These are phyloP conservation scores for Lepidurus packardi DNA, from an alignment of 1,140 invertebrate genomes.

Conservation along the genomic window DNA sequence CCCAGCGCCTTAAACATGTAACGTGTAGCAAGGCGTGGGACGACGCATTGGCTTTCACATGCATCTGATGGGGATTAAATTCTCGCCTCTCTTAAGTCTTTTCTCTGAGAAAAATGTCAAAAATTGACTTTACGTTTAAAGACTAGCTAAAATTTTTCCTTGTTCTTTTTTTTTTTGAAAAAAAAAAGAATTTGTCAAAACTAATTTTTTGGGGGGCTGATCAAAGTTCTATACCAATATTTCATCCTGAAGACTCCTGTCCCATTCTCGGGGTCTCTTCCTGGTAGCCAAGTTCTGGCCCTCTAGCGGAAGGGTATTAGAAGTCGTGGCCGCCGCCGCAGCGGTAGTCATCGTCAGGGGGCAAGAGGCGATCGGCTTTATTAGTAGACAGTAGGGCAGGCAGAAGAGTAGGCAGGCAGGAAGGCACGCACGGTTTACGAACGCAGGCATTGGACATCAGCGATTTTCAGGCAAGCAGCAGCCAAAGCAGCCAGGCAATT, in stretches of 20 bases:
- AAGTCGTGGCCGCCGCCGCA: slow-evolving; percentile 26
- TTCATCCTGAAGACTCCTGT: slow-evolving; percentile 10
- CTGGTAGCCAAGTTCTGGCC: slow-evolving; percentile 5
- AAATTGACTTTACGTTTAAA: no score
- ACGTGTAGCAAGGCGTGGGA: no score
- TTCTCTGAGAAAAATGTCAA: no score
- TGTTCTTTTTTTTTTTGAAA: no score
- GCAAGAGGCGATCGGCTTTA: slow-evolving; percentile 5
- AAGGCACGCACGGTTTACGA: slow-evolving; percentile 5
- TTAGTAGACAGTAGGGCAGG: slow-evolving; percentile 14
- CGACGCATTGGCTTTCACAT: no score
- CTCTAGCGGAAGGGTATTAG: neutral
- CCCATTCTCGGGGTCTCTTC: slow-evolving; percentile 25
- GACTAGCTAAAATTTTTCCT: no score
- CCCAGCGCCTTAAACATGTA: no score
- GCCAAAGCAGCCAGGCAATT: neutral
- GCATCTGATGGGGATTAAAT: no score
- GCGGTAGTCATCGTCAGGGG: slow-evolving; percentile 8
- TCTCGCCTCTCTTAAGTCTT: no score
- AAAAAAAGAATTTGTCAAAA: no score
- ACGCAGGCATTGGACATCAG: slow-evolving; percentile 5
- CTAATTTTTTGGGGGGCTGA: no score
- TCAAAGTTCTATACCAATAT: neutral
- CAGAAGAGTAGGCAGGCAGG: slow-evolving; percentile 15
- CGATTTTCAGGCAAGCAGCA: slow-evolving; percentile 23